Conservation (phyloP, 1,140 invertebrate genomes). For the Drosophila saltans region DNA sequence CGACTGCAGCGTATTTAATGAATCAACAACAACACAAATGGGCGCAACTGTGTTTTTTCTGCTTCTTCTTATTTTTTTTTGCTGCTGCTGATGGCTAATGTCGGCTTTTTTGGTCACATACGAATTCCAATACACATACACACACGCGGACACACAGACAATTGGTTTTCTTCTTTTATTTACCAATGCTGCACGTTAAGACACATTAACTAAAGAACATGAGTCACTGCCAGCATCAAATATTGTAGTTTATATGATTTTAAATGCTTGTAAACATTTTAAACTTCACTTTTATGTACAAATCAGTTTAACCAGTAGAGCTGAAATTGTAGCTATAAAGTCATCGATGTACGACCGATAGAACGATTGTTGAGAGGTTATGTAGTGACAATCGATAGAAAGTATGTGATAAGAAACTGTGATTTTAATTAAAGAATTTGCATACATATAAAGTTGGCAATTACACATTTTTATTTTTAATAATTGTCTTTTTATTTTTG, state of each 20-base stretch:
- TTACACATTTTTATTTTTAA: no score
- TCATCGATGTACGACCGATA: neutral
- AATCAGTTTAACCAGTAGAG: conserved; percentile 9
- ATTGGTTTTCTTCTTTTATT: neutral
- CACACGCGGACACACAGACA: conserved; percentile 50
- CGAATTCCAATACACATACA: conserved; percentile 42
- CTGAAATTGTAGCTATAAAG: conserved; percentile 6
- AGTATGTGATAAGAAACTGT: no score
- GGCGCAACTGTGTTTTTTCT: conserved; percentile 61
- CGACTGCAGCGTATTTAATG: conserved; percentile 71
- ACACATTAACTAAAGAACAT: neutral
- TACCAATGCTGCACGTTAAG: neutral
- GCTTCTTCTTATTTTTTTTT: conserved; percentile 15
- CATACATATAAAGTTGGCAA: no score
- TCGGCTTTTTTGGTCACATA: conserved; percentile 76
- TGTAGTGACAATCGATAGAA: neutral
- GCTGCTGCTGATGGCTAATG: conserved; percentile 40
- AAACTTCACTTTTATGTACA: neutral
- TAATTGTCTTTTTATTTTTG: no score
- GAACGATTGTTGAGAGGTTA: neutral
- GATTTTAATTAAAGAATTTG: no score
- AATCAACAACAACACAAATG: conserved; percentile 76
- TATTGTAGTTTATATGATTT: neutral
- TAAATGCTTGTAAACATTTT: conserved; percentile 9
- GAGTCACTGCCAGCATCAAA: neutral